phyloP scores from a whole-genome alignment of 2,888 invertebrate genomes.

The Esperia sulphurella region DNA sequence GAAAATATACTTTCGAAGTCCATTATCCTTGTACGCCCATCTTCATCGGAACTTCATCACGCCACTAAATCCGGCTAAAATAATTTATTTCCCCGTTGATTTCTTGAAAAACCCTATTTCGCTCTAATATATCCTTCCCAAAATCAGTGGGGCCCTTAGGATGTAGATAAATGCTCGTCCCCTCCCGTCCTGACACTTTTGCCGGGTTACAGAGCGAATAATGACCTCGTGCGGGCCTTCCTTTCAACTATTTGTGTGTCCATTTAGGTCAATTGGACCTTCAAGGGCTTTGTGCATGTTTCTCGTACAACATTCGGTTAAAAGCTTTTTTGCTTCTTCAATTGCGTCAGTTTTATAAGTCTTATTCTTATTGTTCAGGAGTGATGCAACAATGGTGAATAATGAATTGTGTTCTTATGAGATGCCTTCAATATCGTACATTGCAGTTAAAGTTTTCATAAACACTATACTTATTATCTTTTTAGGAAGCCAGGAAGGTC shows the following conservation, averaged over 20 bases:
- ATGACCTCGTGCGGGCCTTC: constrained; percentile 62
- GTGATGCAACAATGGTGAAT: neutral
- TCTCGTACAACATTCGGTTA: constrained; percentile 47
- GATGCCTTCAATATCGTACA: neutral
- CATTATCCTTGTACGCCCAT: constrained; percentile 16
- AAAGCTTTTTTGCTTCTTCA: constrained; percentile 62
- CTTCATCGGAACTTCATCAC: constrained; percentile 34
- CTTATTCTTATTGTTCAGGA: neutral
- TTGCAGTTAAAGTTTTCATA: neutral
- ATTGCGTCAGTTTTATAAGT: constrained; percentile 28
- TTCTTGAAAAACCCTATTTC: constrained; percentile 57
- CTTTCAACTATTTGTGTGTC: constrained; percentile 73
- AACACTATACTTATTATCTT: too few relatives aligned
- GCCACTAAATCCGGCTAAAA: constrained; percentile 35
- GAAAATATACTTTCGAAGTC: constrained; percentile 18
- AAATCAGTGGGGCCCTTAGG: constrained; percentile 71
- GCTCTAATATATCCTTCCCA: constrained; percentile 56
- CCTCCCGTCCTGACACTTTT: constrained; percentile 67
- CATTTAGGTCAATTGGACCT: constrained; percentile 75
- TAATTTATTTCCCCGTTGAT: constrained; percentile 61
- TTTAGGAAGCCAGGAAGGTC: too few relatives aligned
- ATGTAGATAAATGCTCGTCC: constrained; percentile 72
- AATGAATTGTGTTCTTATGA: too few relatives aligned
- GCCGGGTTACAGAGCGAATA: constrained; percentile 66
- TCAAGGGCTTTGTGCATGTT: constrained; percentile 65